Percentiles rank a stretch among this genome's conserved stretches.
These are phyloP conservation scores for Salpingus planirostris DNA, from an alignment of 2,888 invertebrate genomes.

Conservation along the genomic window DNA sequence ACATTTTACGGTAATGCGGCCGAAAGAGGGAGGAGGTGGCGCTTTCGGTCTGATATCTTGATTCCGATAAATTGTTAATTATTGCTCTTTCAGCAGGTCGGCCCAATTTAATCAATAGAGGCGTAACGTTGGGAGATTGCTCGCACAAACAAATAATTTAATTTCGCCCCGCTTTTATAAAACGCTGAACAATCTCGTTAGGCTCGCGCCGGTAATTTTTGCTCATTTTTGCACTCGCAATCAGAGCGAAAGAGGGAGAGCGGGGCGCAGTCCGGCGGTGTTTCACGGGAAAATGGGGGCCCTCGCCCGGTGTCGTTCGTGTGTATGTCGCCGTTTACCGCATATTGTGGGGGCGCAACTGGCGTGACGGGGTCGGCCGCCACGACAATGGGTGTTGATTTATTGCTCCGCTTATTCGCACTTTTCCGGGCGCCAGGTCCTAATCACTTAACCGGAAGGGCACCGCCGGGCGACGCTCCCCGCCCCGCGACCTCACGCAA, in stretches of 20 bases:
- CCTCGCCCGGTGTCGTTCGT: background rate
- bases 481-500: slow-evolving; percentile 6
- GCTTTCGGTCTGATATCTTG: no score
- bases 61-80: no score
- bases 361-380: slow-evolving; percentile 19
- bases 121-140: no score
- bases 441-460: slow-evolving; percentile 21
- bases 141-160: slow-evolving; percentile 11
- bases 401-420: slow-evolving; percentile 27
- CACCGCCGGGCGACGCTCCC: slow-evolving; percentile 4
- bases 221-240: slow-evolving; percentile 5
- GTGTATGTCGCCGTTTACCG: background rate
- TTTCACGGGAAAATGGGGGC: background rate
- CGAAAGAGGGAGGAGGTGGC: no score
- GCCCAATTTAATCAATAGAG: no score
- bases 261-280: background rate
- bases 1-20: no score
- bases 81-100: no score
- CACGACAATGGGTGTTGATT: slow-evolving; percentile 22
- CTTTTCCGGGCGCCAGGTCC: slow-evolving; percentile 23
- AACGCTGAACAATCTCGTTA: slow-evolving; percentile 12
- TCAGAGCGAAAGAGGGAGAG: no score
- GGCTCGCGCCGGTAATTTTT: slow-evolving; percentile 5
- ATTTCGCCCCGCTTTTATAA: slow-evolving; percentile 9
- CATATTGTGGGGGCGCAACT: slow-evolving; percentile 15